These are phyloP conservation scores for Heliocidaris tuberculata DNA, from an alignment of 35 echinoderm and acorn worm species.

Conservation along the genomic window DNA sequence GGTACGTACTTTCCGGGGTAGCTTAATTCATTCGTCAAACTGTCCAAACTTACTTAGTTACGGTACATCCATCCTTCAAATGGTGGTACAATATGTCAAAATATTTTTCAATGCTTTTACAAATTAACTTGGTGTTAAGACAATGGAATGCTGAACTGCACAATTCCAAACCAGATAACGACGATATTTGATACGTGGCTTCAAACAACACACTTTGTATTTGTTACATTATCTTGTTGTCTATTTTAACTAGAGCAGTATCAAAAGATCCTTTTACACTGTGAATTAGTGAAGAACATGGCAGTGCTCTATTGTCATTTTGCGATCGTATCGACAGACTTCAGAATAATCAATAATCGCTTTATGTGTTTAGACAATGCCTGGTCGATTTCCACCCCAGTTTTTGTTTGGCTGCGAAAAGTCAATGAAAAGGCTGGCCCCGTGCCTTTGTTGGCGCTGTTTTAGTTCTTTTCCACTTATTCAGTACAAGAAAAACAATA, in stretches of 20 bases:
- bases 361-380: background rate
- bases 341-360: background rate
- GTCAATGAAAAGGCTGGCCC: background rate
- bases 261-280: background rate
- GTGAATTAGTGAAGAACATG: background rate
- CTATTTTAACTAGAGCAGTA: background rate
- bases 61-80: background rate
- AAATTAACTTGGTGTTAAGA: background rate
- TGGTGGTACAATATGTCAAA: background rate
- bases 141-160: background rate
- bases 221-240: slow-evolving; percentile 1
- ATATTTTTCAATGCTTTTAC: background rate
- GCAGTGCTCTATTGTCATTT: background rate
- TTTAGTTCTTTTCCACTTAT: background rate
- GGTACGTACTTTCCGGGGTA: background rate
- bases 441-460: background rate
- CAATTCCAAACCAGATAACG: background rate
- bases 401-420: slow-evolving; percentile 1
- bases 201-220: background rate
- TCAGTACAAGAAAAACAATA: background rate
- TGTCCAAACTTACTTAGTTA: background rate
- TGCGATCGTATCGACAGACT: background rate
- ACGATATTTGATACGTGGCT: background rate
- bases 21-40: background rate
- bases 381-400: slow-evolving; percentile 14